A percentile compares a stretch with the other conserved stretches of the same genome.
phyloP scores from a whole-genome alignment of 2,113 vertebrate genomes.

The Reinhardtius hippoglossoides region DNA sequence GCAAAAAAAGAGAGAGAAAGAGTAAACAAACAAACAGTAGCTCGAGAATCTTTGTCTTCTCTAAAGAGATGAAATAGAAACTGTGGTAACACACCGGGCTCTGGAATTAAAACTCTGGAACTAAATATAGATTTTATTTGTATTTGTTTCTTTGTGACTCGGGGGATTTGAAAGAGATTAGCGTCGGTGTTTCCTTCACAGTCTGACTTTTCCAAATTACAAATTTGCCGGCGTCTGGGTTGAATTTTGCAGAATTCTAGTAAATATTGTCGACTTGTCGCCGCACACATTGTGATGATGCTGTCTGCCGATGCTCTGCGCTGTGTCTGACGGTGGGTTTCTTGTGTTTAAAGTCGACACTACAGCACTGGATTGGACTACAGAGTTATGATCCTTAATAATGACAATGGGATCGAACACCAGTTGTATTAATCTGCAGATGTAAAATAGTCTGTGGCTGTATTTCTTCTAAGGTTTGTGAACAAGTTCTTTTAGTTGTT shows the following conservation, averaged over 20 bases:
- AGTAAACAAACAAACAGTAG: constrained; percentile 46
- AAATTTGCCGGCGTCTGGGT: constrained; percentile 30
- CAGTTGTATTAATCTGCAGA: too few relatives aligned
- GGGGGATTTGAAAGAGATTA: constrained; percentile 47
- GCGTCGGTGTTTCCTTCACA: constrained; percentile 53
- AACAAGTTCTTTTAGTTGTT: too few relatives aligned
- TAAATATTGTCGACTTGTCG: constrained; percentile 16
- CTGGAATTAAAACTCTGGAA: constrained; percentile 59
- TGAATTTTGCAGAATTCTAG: constrained; percentile 28
- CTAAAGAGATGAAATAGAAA: constrained; percentile 48
- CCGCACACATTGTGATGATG: neutral
- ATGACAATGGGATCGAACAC: too few relatives aligned
- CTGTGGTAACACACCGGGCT: constrained; percentile 44
- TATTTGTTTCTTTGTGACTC: constrained; percentile 25
- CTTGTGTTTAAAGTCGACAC: too few relatives aligned
- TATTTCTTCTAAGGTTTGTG: too few relatives aligned
- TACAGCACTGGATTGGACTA: too few relatives aligned
- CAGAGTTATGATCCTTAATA: too few relatives aligned
- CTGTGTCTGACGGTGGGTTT: too few relatives aligned
- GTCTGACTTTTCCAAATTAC: constrained; percentile 52
- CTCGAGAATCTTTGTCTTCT: constrained; percentile 51
- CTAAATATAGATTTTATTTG: constrained; percentile 66
- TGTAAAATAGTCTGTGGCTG: too few relatives aligned
- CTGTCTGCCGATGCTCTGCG: neutral
- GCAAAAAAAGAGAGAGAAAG: constrained; percentile 19